Evolutionary conservation across 2,888 invertebrate species (phyloP), one percentile per base, ranked within the genome.

Genomic region (Patella caerulea): DNA sequence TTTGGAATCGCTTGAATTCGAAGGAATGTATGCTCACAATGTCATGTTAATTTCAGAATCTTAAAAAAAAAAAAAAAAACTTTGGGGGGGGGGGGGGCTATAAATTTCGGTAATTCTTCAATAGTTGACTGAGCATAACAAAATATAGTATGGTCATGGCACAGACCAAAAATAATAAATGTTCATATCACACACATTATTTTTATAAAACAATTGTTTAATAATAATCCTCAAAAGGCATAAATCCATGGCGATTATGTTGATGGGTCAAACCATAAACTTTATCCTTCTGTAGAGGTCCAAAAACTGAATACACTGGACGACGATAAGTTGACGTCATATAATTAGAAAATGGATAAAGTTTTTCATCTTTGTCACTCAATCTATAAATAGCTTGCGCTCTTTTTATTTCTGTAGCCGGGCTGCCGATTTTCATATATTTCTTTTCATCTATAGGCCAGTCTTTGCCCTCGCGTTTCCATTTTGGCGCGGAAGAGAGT

Each of bases 141-240:
- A 45, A 9, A 29, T 29, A 29, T 29, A 29, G 29, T 45, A 45
- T 45, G 45, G 45, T 45, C 45, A 45, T 7, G 45, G 7, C 45
- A 45, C 45, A 45, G 45, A 45, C 45, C 45, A 45, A 45, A 45
- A 45, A 45, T 45, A 45, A 9, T 1, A 45, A 45, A 45, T 45
- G 45, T 45, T 45, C 45, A 45, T 45, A 45, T 45, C 45, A 45
- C 45, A 45, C 45, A 45, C 45, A 45, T 45, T 9, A 45, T 45
- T 45, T 45, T 45, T 9, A 45, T 45, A 45, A 45, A 45, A 45
- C 45, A 45, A 45, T 45, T 45, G 45, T 17, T 80, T 84, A 90
- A 83, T 91, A 91, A 79, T 89, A 90, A 83, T 91, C 91, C 77
- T 89, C 88, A 82, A 89, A 89, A 11, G 89, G 86, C 90, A 91